A percentile compares a stretch with the other conserved stretches of the same genome.
phyloP scores from a whole-genome alignment of 2,113 vertebrate genomes.

The Cricetomys ansorgei region DNA sequence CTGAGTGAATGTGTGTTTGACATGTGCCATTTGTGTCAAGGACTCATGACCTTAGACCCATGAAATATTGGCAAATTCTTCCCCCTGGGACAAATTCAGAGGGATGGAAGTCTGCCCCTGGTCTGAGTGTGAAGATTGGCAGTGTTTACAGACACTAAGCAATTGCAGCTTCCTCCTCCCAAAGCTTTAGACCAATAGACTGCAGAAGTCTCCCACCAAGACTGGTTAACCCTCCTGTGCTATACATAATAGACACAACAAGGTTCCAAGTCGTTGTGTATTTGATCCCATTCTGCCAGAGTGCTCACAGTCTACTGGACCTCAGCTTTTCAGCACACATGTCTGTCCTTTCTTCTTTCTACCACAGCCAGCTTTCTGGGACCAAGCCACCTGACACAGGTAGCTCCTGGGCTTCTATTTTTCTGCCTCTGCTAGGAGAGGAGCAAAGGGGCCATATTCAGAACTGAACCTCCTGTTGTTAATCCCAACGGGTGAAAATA shows the following conservation, averaged over 20 bases:
- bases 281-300: neutral
- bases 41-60: neutral
- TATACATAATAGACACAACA: neutral
- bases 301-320: neutral
- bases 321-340: neutral
- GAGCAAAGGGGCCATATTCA: neutral
- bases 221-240: neutral
- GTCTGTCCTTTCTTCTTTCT: neutral
- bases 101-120: neutral
- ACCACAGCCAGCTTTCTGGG: neutral
- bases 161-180: neutral
- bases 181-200: neutral
- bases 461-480: neutral
- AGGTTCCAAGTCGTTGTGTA: neutral
- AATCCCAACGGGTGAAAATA: too few relatives aligned
- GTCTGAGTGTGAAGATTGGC: neutral
- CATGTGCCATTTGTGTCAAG: neutral
- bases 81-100: neutral
- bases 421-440: neutral
- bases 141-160: neutral
- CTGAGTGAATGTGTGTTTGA: neutral
- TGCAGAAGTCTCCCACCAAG: neutral
- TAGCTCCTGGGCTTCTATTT: neutral
- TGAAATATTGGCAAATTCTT: neutral
- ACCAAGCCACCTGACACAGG: neutral